Base-by-base conservation (phyloP, 2,113 vertebrate species). In the Atrichornis clamosus region DNA sequence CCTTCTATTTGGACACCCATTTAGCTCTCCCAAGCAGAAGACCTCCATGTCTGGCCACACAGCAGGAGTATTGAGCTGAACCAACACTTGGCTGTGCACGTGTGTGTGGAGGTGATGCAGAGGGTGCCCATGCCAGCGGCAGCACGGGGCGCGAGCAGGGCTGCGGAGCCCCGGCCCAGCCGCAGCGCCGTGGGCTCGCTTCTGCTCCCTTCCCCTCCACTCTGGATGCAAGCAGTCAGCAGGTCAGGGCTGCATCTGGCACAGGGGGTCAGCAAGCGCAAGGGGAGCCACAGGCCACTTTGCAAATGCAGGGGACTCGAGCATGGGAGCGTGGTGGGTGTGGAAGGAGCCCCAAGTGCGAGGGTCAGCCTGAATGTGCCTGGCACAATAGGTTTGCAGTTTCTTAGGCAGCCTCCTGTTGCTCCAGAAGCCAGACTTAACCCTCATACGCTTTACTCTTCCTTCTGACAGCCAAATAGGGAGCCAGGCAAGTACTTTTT, bases 51-150 rank as follows among this genome's bases (percentile, higher is more conserved):
- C 46, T 52, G 52, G 26, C 28, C 47, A 9, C 32, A 24, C 0
- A 3, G 22, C 35, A 8, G 69, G 22, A 73, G 46, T 13, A 14
- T 59, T 7, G 3, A 69, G 35, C 32, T 73, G 69, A 87, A 30
- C 9, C 20, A 26, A 2, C 10, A 6, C 23, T 13, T 41, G 28
- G 27, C 41, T 11, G 0, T 41, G 47, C n/a, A 33, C 4, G 1
- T 1, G 8, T 5, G 1, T 26, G 32, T 22, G 26, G 22, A 14
- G 11, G 4, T 28, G 52, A 39, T 24, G 58, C 21, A 68, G 28
- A 37, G 33, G 14, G 7, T 64, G 7, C 46, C 42, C 2, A 1
- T 52, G 37, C 32, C 0, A 0, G 5, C 11, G 10, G 1, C 8
- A 14, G 28, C 44, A 16, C 0, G 0, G 64, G 33, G 11, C 46